These are phyloP conservation scores for Lutraria lutraria DNA, from an alignment of 2,888 invertebrate genomes.

Conservation along the genomic window DNA sequence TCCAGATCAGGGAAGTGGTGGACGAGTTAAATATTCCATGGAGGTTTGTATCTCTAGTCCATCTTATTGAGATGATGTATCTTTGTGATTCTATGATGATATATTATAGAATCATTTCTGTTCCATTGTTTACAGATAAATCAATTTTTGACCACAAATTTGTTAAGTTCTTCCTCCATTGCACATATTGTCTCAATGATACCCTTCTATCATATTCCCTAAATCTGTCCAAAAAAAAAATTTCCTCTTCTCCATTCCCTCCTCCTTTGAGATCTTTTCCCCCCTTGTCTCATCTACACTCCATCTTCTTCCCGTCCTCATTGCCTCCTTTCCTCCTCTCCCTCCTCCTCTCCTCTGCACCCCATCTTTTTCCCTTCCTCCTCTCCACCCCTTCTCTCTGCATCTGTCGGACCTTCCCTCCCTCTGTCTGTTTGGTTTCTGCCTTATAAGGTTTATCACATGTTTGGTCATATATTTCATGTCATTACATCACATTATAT, in stretches of 20 bases:
- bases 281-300: no score
- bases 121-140: no score
- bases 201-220: no score
- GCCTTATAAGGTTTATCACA: neutral
- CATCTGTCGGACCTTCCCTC: neutral
- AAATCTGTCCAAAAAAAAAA: no score
- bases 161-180: no score
- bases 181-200: no score
- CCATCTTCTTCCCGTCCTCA: neutral
- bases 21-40: conserved; percentile 76
- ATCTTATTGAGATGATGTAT: neutral
- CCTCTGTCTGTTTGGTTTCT: neutral
- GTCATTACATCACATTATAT: neutral
- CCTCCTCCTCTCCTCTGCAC: neutral
- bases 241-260: no score
- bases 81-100: neutral
- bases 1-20: conserved; percentile 78
- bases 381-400: neutral
- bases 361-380: neutral
- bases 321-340: neutral
- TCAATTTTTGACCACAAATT: no score
- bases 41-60: conserved; percentile 65
- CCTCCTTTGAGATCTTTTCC: no score
- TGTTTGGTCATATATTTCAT: neutral
- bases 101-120: no score